phyloP scores from a whole-genome alignment of 1,140 invertebrate species.

The Drosophila auraria region DNA sequence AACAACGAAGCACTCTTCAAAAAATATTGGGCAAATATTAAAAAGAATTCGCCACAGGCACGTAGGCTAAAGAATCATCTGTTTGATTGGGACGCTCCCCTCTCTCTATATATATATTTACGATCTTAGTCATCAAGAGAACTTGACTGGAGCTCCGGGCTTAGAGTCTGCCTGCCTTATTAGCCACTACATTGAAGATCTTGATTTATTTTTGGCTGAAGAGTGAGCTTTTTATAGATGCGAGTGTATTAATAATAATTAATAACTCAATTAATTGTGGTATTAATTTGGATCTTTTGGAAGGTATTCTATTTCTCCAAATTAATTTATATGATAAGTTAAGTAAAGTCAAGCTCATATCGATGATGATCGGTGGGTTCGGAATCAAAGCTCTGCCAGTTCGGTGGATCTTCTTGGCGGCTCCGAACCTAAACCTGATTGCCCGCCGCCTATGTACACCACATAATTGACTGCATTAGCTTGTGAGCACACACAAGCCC shows the following conservation, averaged over 20 bases:
- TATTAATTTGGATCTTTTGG: background rate
- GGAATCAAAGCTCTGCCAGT: conserved; percentile 1
- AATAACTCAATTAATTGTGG: no score
- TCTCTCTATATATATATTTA: background rate
- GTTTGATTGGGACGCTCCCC: conserved; percentile 6
- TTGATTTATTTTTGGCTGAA: background rate
- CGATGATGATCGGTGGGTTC: background rate
- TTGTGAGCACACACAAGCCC: conserved; percentile 17
- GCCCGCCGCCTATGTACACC: conserved; percentile 22
- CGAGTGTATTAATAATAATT: no score
- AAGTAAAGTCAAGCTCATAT: background rate
- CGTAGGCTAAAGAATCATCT: conserved; percentile 35
- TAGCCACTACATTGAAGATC: background rate
- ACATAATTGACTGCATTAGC: conserved; percentile 50
- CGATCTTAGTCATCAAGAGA: conserved; percentile 6
- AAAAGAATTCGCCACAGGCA: conserved; percentile 22
- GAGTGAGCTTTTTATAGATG: no score
- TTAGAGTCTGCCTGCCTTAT: background rate
- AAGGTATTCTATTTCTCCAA: background rate
- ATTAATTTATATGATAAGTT: background rate
- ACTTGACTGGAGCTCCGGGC: background rate
- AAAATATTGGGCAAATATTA: conserved; percentile 35
- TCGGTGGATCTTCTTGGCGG: conserved; percentile 9
- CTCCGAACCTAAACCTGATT: conserved; percentile 37
- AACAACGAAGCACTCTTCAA: conserved; percentile 47